Percentiles rank a stretch among this genome's conserved stretches.
These are phyloP conservation scores for Pogonus chalceus DNA, from an alignment of 1,140 invertebrate genomes.

Conservation along the genomic window DNA sequence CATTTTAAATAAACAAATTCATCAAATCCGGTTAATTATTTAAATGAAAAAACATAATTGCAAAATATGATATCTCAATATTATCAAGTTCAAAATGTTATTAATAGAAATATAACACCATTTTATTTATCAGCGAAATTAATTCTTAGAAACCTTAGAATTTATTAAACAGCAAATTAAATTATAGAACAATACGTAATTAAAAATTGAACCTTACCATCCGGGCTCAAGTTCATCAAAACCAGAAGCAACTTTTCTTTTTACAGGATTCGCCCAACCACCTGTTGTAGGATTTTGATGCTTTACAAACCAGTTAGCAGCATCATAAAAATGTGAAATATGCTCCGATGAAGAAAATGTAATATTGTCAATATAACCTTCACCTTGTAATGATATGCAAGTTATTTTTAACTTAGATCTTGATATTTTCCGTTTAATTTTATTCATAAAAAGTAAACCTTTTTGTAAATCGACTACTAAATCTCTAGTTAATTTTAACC, in stretches of 20 bases:
- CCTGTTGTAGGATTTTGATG: slow-evolving; percentile 73
- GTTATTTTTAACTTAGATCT: slow-evolving; percentile 65
- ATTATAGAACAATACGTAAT: too few species aligned
- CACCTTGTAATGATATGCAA: slow-evolving; percentile 59
- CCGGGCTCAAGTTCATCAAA: slow-evolving; percentile 71
- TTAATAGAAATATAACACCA: too few species aligned
- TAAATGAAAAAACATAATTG: too few species aligned
- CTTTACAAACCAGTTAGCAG: slow-evolving; percentile 85
- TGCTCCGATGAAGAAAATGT: slow-evolving; percentile 75
- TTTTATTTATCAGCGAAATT: too few species aligned
- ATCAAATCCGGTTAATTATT: background rate
- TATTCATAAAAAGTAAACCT: slow-evolving; percentile 54
- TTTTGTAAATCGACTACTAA: slow-evolving; percentile 88
- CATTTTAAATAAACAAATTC: slow-evolving; percentile 12
- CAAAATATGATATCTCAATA: too few species aligned
- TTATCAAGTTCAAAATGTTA: too few species aligned
- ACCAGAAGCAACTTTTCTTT: slow-evolving; percentile 62
- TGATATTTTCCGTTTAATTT: slow-evolving; percentile 54
- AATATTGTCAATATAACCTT: slow-evolving; percentile 71
- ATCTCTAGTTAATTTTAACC: slow-evolving; percentile 79
- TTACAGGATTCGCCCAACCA: slow-evolving; percentile 84
- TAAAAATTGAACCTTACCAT: slow-evolving; percentile 48
- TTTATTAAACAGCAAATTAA: slow-evolving; percentile 9
- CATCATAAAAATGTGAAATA: slow-evolving; percentile 80
- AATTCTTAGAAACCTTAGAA: background rate